Evolutionary conservation across 2,888 invertebrate species (phyloP).

Genomic region (Loripinus fragilis): DNA sequence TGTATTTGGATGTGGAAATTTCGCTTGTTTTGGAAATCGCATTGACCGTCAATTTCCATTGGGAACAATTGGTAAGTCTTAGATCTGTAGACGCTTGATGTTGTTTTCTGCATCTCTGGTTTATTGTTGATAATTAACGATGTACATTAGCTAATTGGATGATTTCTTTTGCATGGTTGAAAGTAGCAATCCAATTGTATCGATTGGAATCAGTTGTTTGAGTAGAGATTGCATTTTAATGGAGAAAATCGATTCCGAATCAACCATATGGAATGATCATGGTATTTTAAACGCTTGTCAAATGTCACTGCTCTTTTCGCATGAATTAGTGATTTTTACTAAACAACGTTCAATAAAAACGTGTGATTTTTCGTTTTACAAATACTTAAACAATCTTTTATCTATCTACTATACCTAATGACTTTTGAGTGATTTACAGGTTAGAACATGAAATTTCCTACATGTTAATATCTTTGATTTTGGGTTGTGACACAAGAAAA

Average conservation of each 20-base stretch:
- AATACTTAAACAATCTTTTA: too few species aligned
- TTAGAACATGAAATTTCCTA: too few species aligned
- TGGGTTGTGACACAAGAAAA: too few species aligned
- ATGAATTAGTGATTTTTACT: slow-evolving; percentile 8
- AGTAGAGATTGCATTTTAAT: not conserved
- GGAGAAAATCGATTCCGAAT: not conserved
- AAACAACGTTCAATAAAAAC: too few species aligned
- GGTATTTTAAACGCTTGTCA: not conserved
- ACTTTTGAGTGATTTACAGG: too few species aligned
- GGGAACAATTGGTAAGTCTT: slow-evolving; percentile 62
- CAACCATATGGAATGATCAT: slow-evolving; percentile 13
- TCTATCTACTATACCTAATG: too few species aligned
- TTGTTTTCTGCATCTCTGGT: slow-evolving; percentile 4
- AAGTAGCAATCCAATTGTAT: not conserved
- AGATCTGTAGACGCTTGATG: slow-evolving; percentile 50
- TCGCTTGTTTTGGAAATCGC: slow-evolving; percentile 37
- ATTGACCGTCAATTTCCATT: slow-evolving; percentile 61
- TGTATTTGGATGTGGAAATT: slow-evolving; percentile 44
- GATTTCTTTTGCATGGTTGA: too few species aligned
- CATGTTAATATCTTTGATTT: too few species aligned
- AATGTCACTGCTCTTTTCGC: not conserved
- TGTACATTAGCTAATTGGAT: too few species aligned
- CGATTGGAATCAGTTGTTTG: not conserved
- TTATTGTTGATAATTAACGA: not conserved
- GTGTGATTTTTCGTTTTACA: too few species aligned